Conservation (phyloP, 2,888 invertebrate genomes). For the Hofmannophila pseudospretella region DNA sequence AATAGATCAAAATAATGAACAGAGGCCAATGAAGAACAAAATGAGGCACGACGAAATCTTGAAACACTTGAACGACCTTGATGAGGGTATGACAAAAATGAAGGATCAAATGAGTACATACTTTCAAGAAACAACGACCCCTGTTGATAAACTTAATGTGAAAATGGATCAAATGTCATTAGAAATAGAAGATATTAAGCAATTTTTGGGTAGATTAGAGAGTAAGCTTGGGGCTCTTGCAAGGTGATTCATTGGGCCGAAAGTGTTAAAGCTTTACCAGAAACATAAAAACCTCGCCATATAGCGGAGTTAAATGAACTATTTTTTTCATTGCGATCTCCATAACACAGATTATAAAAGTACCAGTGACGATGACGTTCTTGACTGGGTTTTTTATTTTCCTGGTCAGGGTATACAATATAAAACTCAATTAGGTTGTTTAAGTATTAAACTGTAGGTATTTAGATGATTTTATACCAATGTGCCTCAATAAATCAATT, state of each 20-base stretch:
- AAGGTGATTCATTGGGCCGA: not conserved
- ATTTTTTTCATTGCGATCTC: too few species aligned
- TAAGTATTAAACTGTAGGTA: not conserved
- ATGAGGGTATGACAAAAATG: slow-evolving; percentile 42
- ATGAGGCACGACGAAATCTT: slow-evolving; percentile 43
- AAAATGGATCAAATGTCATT: slow-evolving; percentile 59
- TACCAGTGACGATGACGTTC: not conserved
- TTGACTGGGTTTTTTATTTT: too few species aligned
- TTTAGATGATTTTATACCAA: not conserved
- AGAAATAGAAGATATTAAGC: slow-evolving; percentile 53
- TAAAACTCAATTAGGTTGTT: not conserved
- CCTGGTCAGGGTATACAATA: not conserved
- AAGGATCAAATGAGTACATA: slow-evolving; percentile 41
- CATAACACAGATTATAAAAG: not conserved
- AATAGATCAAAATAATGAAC: slow-evolving; percentile 14
- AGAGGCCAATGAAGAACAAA: slow-evolving; percentile 20
- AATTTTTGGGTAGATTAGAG: slow-evolving; percentile 50
- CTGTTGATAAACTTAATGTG: slow-evolving; percentile 45
- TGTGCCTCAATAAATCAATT: not conserved
- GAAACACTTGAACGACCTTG: slow-evolving; percentile 46
- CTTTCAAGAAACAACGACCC: slow-evolving; percentile 36
- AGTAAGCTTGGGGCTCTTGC: slow-evolving; percentile 33
- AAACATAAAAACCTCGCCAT: too few species aligned
- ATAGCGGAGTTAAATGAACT: too few species aligned
- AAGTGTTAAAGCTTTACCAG: too few species aligned